Conservation (phyloP, 2,797 vertebrate species). For the Pseudocheirus occidentalis region DNA sequence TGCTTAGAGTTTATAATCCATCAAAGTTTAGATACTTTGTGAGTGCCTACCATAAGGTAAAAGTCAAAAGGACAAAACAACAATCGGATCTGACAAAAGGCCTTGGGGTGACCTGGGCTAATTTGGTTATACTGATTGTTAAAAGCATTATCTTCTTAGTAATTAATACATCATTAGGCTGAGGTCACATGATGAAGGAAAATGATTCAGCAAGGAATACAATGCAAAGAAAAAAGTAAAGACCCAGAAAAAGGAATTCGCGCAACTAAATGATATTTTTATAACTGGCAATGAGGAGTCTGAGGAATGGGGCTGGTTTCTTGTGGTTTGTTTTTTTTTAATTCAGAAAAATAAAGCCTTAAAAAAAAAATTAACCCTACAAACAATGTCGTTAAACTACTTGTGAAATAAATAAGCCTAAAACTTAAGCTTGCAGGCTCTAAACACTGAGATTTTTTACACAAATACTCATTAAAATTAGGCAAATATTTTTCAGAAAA, state of each 20-base stretch:
- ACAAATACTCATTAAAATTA: slow-evolving; percentile 31
- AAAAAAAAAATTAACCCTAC: slow-evolving; percentile 41
- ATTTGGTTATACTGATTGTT: slow-evolving; percentile 85
- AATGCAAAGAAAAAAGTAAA: slow-evolving; percentile 61
- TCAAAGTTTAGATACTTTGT: slow-evolving; percentile 85
- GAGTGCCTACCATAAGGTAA: slow-evolving; percentile 85
- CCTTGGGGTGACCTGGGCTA: slow-evolving; percentile 85
- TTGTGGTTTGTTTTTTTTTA: slow-evolving; percentile 19
- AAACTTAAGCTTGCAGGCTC: slow-evolving; percentile 40
- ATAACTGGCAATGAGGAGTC: slow-evolving; percentile 62
- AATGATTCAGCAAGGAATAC: slow-evolving; percentile 76
- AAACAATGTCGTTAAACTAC: slow-evolving; percentile 50
- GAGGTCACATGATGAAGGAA: slow-evolving; percentile 77
- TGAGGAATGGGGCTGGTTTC: slow-evolving; percentile 32
- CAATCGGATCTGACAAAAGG: slow-evolving; percentile 87
- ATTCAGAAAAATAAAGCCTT: slow-evolving; percentile 37
- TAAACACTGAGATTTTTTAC: slow-evolving; percentile 40
- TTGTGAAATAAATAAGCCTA: slow-evolving; percentile 47
- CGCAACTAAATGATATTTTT: slow-evolving; percentile 75
- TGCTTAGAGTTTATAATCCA: slow-evolving; percentile 86
- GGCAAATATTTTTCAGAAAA: slow-evolving; percentile 46
- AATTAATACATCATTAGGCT: slow-evolving; percentile 86
- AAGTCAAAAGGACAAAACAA: slow-evolving; percentile 88
- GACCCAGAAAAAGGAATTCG: slow-evolving; percentile 67
- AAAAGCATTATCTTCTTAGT: slow-evolving; percentile 84